Base-by-base conservation (phyloP, 2,888 invertebrate genomes). In the Cremastobaeus sp. region DNA sequence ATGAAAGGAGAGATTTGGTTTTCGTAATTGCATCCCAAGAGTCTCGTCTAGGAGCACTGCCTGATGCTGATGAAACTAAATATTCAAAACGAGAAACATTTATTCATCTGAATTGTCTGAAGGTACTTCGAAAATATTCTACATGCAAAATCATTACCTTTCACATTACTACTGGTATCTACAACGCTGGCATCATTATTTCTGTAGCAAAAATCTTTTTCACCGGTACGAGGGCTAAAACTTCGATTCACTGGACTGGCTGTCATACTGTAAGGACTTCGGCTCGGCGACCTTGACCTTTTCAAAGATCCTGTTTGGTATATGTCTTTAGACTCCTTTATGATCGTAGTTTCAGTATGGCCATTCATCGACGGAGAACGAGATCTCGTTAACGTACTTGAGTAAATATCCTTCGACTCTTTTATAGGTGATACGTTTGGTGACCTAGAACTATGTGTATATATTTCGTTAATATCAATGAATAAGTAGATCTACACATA, bases 11-110 rank as follows among this genome's bases (percentile, higher is more conserved):
- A 74, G 94, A 92, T 82, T 93, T 92, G 0, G 95, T 95, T 87
- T 94, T 95, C 60, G 94, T 93, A 60, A 95, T 91, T 3, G 93
- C 92, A 82, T 95, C 95, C 95, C 95, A 95, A 17, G 94, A 94
- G 81, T 95, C 95, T 50, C 92, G 90, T 66, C 94, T 89, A 0
- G 90, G 89, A 2, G 90, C 85, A 0, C 90, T 89, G 20, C 90
- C 90, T 68, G 90, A 89, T 77, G 90, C 86, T 1, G 91, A 90
- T 0, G 92, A 92, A 1, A 93, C 92, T 82, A 90, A 54, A 78
- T 43, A 37, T 45, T 11, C 1, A 11, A 34, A 48, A 47, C 8
- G 8, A 25, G 4, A 4, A 25, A 25, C 4, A 25, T 25, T 25
- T 8, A 25, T 6, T 6, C 8, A 25, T 25, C 25, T 25, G 8